phyloP scores from a whole-genome alignment of 2,888 invertebrate genomes.

The Heliconius hortense region DNA sequence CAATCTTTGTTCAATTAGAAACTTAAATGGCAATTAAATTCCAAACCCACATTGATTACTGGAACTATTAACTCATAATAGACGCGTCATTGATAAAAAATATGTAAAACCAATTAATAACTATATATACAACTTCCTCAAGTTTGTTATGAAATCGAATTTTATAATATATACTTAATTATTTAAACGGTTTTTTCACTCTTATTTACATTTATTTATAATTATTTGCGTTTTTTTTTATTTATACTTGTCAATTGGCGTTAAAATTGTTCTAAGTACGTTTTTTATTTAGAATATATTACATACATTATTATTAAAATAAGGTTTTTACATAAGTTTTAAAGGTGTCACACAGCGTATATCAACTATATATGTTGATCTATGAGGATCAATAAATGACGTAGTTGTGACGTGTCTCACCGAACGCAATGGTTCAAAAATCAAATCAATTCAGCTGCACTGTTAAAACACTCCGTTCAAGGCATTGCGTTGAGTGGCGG shows the following conservation, averaged over 20 bases:
- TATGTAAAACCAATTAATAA: conserved; percentile 7
- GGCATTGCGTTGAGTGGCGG: no score
- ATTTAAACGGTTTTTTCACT: background rate
- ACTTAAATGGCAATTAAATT: conserved; percentile 15
- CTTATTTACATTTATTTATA: background rate
- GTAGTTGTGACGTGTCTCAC: background rate
- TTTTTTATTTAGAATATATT: no score
- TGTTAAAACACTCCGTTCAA: no score
- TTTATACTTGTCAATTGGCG: background rate
- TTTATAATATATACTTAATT: background rate
- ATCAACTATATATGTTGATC: no score
- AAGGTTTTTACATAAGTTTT: background rate
- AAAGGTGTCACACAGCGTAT: no score
- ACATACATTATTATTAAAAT: background rate
- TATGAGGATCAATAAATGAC: background rate
- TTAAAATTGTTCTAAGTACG: background rate
- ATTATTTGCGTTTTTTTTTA: background rate
- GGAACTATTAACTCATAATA: conserved; percentile 3
- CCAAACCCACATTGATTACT: conserved; percentile 5
- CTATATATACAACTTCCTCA: background rate
- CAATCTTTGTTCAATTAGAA: conserved; percentile 5
- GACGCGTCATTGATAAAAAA: background rate
- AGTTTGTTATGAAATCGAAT: conserved; percentile 7
- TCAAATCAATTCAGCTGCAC: no score
- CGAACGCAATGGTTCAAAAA: no score